Base-by-base conservation (phyloP, 1,140 invertebrate species). In the Trissolcus basalis region DNA sequence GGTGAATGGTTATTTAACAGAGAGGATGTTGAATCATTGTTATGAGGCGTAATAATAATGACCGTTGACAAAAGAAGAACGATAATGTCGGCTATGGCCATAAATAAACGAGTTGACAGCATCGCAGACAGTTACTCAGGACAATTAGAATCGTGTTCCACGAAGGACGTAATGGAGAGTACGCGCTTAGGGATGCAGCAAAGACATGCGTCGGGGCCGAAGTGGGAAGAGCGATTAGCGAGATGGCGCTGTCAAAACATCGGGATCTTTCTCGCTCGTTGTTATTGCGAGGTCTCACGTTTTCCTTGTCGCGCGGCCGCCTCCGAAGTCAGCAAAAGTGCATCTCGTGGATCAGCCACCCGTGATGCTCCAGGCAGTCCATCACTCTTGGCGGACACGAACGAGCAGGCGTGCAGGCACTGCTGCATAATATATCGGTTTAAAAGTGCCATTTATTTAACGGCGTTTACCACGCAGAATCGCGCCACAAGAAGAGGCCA, bases 391-490 rank as follows among this genome's bases (percentile, higher is more conserved):
- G 68, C 67, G 78, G 79, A 80, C 45, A 69, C 71, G 74, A 61
- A 74, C 60, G 75, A 72, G 63, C 67, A 58, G 56, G 60, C 79
- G 77, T 48, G 58, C 60, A 54, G 67, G 78, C 77, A 53, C 48
- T 44, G 70, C 77, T 80, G 79, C 82, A 83, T 88, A 87, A 87
- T 87, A 87, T 87, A 86, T 87, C 82, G 85, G 83, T 81, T 85
- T 84, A 86, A 85, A 85, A 86, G 86, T 86, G 80, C 83, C 86
- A 87, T 88, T 88, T 87, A 86, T 87, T 87, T 83, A 83, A 84
- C 82, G 79, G 80, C 82, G 80, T 80, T 85, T 84, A 80, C 79
- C 78, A 75, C 79, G 74, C 77, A 79, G 77, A 81, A 73, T 77
- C 78, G 51, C 80, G 76, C 78, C 61, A 85, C 81, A 84, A 83